phyloP scores from a whole-genome alignment of 2,888 invertebrate genomes.

The Phrixothrix hirtus region DNA sequence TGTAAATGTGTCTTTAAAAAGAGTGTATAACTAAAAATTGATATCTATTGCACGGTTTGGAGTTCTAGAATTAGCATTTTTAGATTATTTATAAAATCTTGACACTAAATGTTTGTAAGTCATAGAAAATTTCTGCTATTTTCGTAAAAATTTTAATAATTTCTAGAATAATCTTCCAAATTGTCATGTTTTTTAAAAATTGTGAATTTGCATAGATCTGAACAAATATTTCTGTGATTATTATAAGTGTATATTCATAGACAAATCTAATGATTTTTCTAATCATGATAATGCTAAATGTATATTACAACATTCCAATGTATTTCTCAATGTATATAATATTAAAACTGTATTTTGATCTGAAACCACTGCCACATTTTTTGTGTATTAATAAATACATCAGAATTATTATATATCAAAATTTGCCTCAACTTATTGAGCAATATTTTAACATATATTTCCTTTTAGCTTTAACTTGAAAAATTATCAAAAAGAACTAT shows the following conservation, averaged over 20 bases:
- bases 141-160: slow-evolving; percentile 29
- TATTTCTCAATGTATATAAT: slow-evolving; percentile 54
- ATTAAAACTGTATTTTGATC: slow-evolving; percentile 53
- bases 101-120: slow-evolving; percentile 23
- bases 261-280: slow-evolving; percentile 41
- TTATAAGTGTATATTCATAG: slow-evolving; percentile 48
- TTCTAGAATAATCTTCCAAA: slow-evolving; percentile 32
- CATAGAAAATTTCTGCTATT: slow-evolving; percentile 27
- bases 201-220: slow-evolving; percentile 40
- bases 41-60: slow-evolving; percentile 22
- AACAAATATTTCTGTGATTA: slow-evolving; percentile 53
- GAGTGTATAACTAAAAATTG: slow-evolving; percentile 20
- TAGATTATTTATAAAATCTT: slow-evolving; percentile 19
- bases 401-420: slow-evolving; percentile 19
- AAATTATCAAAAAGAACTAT: too few species aligned
- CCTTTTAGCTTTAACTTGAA: too few species aligned
- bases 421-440: too few species aligned
- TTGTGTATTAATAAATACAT: slow-evolving; percentile 51
- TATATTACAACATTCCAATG: slow-evolving; percentile 54
- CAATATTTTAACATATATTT: too few species aligned
- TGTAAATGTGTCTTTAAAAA: slow-evolving; percentile 28
- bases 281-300: slow-evolving; percentile 50
- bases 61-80: slow-evolving; percentile 16
- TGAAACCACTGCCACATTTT: slow-evolving; percentile 53
- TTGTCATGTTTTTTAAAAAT: slow-evolving; percentile 22